Evolutionary conservation across 2,888 invertebrate genomes (phyloP).

Genomic region (Mythimna impura): DNA sequence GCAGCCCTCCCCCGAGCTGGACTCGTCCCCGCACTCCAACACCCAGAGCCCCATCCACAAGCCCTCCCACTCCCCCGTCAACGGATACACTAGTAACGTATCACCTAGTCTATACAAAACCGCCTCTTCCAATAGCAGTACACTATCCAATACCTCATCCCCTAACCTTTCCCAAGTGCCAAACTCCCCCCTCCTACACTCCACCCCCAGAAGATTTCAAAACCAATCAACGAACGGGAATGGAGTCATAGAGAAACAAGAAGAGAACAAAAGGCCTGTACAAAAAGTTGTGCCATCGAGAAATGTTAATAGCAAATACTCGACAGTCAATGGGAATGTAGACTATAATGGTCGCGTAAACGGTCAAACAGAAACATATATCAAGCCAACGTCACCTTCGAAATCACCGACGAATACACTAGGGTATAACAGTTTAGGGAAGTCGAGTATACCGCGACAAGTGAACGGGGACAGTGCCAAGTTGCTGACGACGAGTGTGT

Average conservation of each 20-base stretch:
- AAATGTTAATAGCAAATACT: slow-evolving; percentile 88
- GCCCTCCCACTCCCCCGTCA: slow-evolving; percentile 87
- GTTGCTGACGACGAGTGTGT: slow-evolving; percentile 90
- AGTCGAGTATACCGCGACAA: slow-evolving; percentile 82
- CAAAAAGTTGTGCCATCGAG: slow-evolving; percentile 95
- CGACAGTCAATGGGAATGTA: slow-evolving; percentile 87
- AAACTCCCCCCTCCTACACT: slow-evolving; percentile 86
- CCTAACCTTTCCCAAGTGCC: slow-evolving; percentile 83
- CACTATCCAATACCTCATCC: slow-evolving; percentile 71
- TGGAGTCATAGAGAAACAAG: slow-evolving; percentile 81
- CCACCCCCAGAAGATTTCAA: slow-evolving; percentile 87
- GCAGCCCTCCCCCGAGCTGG: slow-evolving; percentile 89
- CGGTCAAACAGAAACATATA: slow-evolving; percentile 86
- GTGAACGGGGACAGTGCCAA: slow-evolving; percentile 85
- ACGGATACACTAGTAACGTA: slow-evolving; percentile 90
- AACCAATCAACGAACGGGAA: slow-evolving; percentile 71
- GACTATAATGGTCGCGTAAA: slow-evolving; percentile 79
- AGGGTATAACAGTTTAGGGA: slow-evolving; percentile 90
- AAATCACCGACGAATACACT: slow-evolving; percentile 91
- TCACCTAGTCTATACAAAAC: slow-evolving; percentile 85
- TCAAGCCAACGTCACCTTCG: slow-evolving; percentile 92
- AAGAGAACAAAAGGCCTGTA: slow-evolving; percentile 92
- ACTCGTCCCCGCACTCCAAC: slow-evolving; percentile 85
- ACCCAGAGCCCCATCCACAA: slow-evolving; percentile 87
- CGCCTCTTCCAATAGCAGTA: slow-evolving; percentile 78